A percentile compares a stretch with the other conserved stretches of the same genome.
Conservation (phyloP, 2,888 invertebrate species). For the Romanomermis culicivorax region DNA sequence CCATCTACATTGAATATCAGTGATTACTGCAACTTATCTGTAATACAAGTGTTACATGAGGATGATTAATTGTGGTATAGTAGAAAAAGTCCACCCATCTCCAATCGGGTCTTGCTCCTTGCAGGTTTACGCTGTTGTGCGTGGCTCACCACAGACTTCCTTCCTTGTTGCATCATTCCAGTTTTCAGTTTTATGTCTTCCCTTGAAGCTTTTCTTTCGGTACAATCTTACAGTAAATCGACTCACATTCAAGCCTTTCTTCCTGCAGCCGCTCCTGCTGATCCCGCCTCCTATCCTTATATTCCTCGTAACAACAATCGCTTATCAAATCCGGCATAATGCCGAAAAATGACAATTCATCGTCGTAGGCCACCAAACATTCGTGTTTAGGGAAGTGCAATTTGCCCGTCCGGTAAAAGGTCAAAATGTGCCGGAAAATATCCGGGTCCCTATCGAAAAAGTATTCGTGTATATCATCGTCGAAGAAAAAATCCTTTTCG, state of each 20-base stretch:
- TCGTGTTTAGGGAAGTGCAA: slow-evolving; percentile 97
- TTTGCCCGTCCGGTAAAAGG: slow-evolving; percentile 97
- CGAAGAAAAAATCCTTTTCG: slow-evolving; percentile 93
- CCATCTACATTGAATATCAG: no score
- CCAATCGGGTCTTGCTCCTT: no score
- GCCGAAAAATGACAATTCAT: slow-evolving; percentile 95
- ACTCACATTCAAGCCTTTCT: slow-evolving; percentile 15
- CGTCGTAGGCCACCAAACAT: slow-evolving; percentile 93
- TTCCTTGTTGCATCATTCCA: no score
- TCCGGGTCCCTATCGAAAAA: slow-evolving; percentile 99
- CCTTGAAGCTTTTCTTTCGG: neutral
- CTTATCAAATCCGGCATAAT: slow-evolving; percentile 89
- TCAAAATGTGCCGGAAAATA: slow-evolving; percentile 89
- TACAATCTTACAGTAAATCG: no score
- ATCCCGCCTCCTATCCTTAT: slow-evolving; percentile 90
- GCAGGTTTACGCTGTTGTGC: no score
- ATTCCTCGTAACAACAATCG: slow-evolving; percentile 99
- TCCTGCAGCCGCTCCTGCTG: slow-evolving; percentile 94
- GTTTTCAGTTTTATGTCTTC: neutral
- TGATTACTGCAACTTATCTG: no score
- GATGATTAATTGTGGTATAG: no score
- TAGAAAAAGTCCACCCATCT: no score
- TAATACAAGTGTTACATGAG: no score
- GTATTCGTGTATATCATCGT: slow-evolving; percentile 90
- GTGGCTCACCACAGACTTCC: no score